These are phyloP conservation scores for Hydrochoerus hydrochaeris DNA, from an alignment of 2,113 vertebrate genomes.

Conservation along the genomic window DNA sequence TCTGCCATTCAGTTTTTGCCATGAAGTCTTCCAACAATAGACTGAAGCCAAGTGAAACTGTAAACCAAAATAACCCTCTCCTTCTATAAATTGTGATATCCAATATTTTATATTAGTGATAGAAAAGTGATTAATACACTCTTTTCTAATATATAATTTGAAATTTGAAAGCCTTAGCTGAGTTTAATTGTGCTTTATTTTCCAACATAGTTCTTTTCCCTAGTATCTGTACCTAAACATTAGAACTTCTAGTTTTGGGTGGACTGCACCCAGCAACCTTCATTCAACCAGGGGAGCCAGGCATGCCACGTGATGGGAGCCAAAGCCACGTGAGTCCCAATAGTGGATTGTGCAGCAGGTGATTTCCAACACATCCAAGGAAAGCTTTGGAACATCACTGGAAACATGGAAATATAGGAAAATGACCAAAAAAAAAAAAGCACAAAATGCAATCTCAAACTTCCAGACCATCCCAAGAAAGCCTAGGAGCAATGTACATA, in stretches of 20 bases:
- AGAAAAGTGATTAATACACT: background rate
- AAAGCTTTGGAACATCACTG: no score
- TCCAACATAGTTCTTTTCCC: background rate
- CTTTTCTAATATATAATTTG: background rate
- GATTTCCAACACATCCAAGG: no score
- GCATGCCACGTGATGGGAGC: no score
- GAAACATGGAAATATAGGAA: no score
- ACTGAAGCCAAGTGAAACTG: background rate
- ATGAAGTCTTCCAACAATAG: background rate
- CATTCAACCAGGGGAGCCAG: no score
- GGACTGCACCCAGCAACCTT: no score
- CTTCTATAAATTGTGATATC: background rate
- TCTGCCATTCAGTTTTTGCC: background rate
- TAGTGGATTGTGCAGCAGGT: no score
- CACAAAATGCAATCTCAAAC: no score
- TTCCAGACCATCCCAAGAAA: no score
- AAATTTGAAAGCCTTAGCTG: background rate
- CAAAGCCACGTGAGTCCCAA: no score
- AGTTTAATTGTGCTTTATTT: slow-evolving; percentile 30
- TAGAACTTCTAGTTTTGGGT: slow-evolving; percentile 27
- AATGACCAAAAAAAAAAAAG: no score
- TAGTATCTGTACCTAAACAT: background rate
- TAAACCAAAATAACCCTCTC: background rate
- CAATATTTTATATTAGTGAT: background rate
- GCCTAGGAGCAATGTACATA: no score